phyloP scores from a whole-genome alignment of 2,113 vertebrate genomes.

The Hiodon alosoides region DNA sequence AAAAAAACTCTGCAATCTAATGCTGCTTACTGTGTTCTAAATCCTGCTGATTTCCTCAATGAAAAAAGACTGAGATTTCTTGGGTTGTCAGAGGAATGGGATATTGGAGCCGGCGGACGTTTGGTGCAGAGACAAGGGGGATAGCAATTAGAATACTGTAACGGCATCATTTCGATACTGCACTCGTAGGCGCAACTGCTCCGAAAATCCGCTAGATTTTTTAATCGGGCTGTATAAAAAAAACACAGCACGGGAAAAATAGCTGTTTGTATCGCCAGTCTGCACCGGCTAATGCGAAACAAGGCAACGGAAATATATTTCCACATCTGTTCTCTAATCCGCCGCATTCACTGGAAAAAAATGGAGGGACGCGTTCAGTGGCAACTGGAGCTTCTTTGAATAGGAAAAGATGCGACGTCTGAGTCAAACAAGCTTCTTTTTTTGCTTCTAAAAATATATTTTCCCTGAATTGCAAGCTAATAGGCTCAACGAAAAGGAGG shows the following conservation, averaged over 20 bases:
- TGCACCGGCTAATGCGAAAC: slow-evolving; percentile 2
- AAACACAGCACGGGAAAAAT: neutral
- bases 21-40: neutral
- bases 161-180: slow-evolving; percentile 22
- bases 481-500: slow-evolving; percentile 35
- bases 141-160: neutral
- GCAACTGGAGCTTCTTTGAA: slow-evolving; percentile 14
- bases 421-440: neutral
- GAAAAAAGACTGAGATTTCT: neutral
- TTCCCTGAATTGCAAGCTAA: neutral
- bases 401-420: slow-evolving; percentile 27
- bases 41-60: neutral
- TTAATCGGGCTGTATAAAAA: slow-evolving; percentile 7
- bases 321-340: slow-evolving; percentile 8
- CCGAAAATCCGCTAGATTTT: neutral
- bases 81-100: slow-evolving; percentile 22
- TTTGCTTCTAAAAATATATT: neutral
- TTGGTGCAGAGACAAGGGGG: slow-evolving; percentile 34
- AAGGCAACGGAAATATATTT: neutral
- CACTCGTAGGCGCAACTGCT: slow-evolving; percentile 5
- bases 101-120: slow-evolving; percentile 7
- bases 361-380: slow-evolving; percentile 29
- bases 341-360: neutral
- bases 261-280: neutral
- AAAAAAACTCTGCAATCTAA: neutral